These are phyloP conservation scores for Argentina silus DNA, from an alignment of 2,797 vertebrate species.

Conservation along the genomic window DNA sequence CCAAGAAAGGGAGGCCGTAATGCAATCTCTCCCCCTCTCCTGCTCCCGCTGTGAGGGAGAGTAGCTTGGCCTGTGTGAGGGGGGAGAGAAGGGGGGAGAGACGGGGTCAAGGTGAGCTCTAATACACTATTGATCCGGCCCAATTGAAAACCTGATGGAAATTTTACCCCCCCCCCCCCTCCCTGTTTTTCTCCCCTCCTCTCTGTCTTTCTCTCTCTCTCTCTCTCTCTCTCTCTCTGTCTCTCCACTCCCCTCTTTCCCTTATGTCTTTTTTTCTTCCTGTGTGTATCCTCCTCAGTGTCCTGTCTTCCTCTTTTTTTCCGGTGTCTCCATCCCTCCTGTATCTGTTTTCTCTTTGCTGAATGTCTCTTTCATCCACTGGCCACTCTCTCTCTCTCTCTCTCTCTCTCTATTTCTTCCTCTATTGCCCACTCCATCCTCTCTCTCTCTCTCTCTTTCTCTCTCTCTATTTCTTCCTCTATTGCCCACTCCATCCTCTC, in stretches of 20 bases:
- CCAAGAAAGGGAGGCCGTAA: constrained; percentile 78
- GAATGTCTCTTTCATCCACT: constrained; percentile 74
- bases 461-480: constrained; percentile 37
- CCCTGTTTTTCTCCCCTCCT: constrained; percentile 52
- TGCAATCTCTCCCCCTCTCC: constrained; percentile 81
- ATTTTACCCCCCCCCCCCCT: constrained; percentile 78
- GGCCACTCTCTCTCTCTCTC: constrained; percentile 60
- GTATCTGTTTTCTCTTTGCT: constrained; percentile 61
- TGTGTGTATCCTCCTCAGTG: constrained; percentile 62
- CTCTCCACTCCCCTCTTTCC: constrained; percentile 37
- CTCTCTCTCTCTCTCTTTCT: constrained; percentile 21
- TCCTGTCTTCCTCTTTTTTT: constrained; percentile 68
- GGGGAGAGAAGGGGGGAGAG: constrained; percentile 74
- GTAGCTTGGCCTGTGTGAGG: constrained; percentile 81
- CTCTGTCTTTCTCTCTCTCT: constrained; percentile 33
- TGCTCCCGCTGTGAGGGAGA: constrained; percentile 82
- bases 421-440: constrained; percentile 10
- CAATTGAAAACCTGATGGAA: constrained; percentile 90
- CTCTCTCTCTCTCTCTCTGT: constrained; percentile 36
- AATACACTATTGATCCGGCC: constrained; percentile 88
- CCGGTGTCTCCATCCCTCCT: constrained; percentile 55
- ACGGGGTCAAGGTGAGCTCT: constrained; percentile 88
- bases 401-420: constrained; percentile 33
- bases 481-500: constrained; percentile 2
- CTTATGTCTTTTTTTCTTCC: constrained; percentile 47